Percentiles rank a stretch among this genome's conserved stretches.
Evolutionary conservation across 1,140 invertebrate genomes (phyloP).

Genomic region (Drosophila athabasca): DNA sequence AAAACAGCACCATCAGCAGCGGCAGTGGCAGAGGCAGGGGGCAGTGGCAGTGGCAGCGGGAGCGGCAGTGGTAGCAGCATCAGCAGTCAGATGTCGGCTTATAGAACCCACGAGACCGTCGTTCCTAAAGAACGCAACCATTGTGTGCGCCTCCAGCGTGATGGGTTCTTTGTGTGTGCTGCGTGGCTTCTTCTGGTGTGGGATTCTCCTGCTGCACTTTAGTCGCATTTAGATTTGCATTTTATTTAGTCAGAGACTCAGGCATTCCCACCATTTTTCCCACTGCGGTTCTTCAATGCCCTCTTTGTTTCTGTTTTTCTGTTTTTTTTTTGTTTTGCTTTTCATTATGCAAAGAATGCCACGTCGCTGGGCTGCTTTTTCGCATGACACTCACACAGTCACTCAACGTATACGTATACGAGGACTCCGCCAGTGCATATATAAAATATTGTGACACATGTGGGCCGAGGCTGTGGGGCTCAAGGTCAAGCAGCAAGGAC

Average conservation of each 20-base stretch:
- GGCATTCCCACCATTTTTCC: slow-evolving; percentile 55
- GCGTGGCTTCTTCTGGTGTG: slow-evolving; percentile 1
- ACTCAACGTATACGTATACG: background rate
- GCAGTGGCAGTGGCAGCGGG: slow-evolving; percentile 15
- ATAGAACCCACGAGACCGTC: slow-evolving; percentile 38
- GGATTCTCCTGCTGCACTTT: slow-evolving; percentile 34
- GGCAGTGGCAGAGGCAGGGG: slow-evolving; percentile 2
- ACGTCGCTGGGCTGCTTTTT: slow-evolving; percentile 23
- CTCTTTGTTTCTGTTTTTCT: slow-evolving; percentile 14
- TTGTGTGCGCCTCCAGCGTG: slow-evolving; percentile 28
- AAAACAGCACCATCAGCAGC: slow-evolving; percentile 43
- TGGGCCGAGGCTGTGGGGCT: slow-evolving; percentile 29
- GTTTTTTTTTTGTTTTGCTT: slow-evolving; percentile 1
- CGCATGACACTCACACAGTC: background rate
- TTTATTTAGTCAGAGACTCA: slow-evolving; percentile 61
- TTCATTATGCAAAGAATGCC: slow-evolving; percentile 49
- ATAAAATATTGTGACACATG: slow-evolving; percentile 31
- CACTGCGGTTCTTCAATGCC: slow-evolving; percentile 6
- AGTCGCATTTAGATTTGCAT: slow-evolving; percentile 80
- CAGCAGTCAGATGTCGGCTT: slow-evolving; percentile 42
- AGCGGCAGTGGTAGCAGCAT: background rate
- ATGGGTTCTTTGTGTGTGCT: slow-evolving; percentile 42
- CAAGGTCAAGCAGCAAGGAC: slow-evolving; percentile 42
- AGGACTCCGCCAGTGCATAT: background rate
- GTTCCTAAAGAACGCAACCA: slow-evolving; percentile 33